Base-by-base conservation (phyloP, 2,888 invertebrate genomes). In the Eumerus sabulonum region DNA sequence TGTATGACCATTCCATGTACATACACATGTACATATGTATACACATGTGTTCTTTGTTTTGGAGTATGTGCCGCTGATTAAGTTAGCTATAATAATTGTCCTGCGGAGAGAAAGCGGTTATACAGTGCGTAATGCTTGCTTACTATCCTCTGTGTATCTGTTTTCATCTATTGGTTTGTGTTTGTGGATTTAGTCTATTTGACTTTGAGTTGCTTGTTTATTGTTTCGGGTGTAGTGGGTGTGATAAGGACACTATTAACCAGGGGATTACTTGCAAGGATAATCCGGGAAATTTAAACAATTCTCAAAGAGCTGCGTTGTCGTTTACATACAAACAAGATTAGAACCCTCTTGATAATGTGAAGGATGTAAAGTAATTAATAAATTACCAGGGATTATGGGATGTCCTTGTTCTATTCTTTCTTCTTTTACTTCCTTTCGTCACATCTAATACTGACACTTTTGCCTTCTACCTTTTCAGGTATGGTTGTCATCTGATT, bases 281-380 rank as follows among this genome's bases (percentile, higher is more conserved):
- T 74, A 70, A 79, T 68, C 64, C 68, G 47, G 19, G 27, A 27
- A 70, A 70, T 73, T 73, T 63, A 74, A 74, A 68, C 64, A 60
- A 60, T 68, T 68, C 64, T 51, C 16, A 70, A 56, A 40, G 44
- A 66, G 38, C 27, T 45, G 19, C 3, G 63, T 38, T 18, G 17
- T 38, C 38, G 17, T 45, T 40, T 53, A 19, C 38, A 9, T n/a
- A 13, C 27, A 51, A 16, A 44, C 35, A 70, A 45, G 62, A 56
- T 62, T 47, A 60, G 53, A 35, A n/a, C 27, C n/a, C 51, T 60
- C 63, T 68, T 79, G 74, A 79, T 79, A 63, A 63, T 79, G 67
- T 79, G 63, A 79, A 44, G 63, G 73, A 73, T 79, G 57, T 70
- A 64, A 74, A 70, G 68, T 68, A 79, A 74, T 74, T 74, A 79